Percentiles rank a stretch among this genome's conserved stretches.
Evolutionary conservation across 2,113 vertebrate species (phyloP).

Genomic region (Lethenteron reissneri): DNA sequence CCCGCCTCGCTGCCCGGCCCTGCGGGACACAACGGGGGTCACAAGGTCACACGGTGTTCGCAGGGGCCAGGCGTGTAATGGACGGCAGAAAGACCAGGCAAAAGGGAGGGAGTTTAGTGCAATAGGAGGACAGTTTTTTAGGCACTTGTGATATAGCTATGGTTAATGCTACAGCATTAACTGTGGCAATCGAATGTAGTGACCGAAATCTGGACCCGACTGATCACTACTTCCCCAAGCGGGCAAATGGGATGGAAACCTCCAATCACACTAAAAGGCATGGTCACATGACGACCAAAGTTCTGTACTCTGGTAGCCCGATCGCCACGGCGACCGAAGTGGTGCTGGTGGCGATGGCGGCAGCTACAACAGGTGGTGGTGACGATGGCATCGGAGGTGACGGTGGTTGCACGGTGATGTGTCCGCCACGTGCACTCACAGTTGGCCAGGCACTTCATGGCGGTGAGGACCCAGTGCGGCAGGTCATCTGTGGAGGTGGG

Average conservation of each 20-base stretch:
- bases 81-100: neutral
- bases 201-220: no score
- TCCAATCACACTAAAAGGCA: no score
- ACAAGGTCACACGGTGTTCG: neutral
- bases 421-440: neutral
- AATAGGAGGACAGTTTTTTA: neutral
- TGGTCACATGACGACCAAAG: neutral
- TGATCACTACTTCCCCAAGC: no score
- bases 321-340: neutral
- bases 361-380: neutral
- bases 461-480: neutral
- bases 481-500: neutral
- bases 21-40: neutral
- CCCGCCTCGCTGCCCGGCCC: neutral
- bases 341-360: neutral
- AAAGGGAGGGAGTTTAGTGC: neutral
- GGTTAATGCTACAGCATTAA: no score
- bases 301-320: neutral
- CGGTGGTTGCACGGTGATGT: neutral
- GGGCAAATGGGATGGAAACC: no score
- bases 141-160: neutral
- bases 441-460: neutral
- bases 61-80: neutral
- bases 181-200: no score
- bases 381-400: neutral